Percentiles rank a stretch among this genome's conserved stretches.
These are phyloP conservation scores for Apaloderma vittatum DNA, from an alignment of 2,113 vertebrate genomes.

Conservation along the genomic window DNA sequence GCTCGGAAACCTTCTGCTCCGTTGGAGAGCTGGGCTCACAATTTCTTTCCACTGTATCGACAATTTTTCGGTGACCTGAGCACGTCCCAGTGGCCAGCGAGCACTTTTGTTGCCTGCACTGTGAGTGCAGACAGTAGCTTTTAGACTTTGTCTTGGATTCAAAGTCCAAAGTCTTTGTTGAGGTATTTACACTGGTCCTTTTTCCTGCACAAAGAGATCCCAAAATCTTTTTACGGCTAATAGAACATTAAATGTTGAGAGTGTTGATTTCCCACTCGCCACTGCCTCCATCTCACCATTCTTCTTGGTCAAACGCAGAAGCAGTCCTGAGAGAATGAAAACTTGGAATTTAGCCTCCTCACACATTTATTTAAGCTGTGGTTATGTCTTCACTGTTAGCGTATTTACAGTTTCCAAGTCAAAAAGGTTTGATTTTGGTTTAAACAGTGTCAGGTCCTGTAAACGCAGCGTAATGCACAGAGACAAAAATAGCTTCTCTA, in stretches of 20 bases:
- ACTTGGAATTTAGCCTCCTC: not conserved
- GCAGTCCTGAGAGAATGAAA: not conserved
- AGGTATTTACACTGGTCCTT: not conserved
- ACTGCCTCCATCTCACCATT: not conserved
- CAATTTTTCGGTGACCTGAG: slow-evolving; percentile 11
- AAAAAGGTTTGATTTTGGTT: not conserved
- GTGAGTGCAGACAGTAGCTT: not conserved
- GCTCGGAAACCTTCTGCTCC: not conserved
- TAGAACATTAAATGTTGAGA: not conserved
- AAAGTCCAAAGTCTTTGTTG: not conserved
- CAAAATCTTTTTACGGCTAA: not conserved
- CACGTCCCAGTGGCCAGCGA: not conserved
- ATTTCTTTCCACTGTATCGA: not conserved
- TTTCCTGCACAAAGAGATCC: not conserved
- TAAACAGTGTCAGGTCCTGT: not conserved
- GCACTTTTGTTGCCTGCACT: not conserved
- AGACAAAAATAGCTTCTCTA: not conserved
- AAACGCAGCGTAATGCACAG: not conserved
- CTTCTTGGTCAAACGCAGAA: not conserved
- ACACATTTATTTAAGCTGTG: not conserved
- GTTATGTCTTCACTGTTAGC: not conserved
- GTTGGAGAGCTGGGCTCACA: not conserved
- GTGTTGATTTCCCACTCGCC: not conserved
- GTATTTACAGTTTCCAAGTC: not conserved
- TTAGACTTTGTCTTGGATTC: slow-evolving; percentile 34